Base-by-base conservation (phyloP, 2,888 invertebrate genomes). In the Spicauda simplicius region DNA sequence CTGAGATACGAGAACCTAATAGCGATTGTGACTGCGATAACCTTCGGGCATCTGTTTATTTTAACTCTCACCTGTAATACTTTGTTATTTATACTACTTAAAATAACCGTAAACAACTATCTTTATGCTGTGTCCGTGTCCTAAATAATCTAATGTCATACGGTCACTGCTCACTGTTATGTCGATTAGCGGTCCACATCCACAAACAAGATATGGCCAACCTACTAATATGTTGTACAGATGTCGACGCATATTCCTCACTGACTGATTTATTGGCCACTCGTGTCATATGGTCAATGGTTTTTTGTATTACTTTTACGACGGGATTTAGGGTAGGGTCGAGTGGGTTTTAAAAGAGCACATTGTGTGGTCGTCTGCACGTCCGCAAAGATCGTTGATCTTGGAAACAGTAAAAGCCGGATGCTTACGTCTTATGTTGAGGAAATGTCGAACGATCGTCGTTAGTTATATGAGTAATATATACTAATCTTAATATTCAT, bases 251-350 rank as follows among this genome's bases (percentile, higher is more conserved):
- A 75, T 61, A 80, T 77, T 70, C 63, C 71, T 73, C 58, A 77
- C 73, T 76, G 80, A 82, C 74, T 81, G 86, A 89, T 89, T 87
- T 89, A 88, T 85, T 76, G 79, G 69, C 70, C 75, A 72, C 74
- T 74, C 67, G 71, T 73, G 72, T 71, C 76, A 74, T 74, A 55
- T 71, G 74, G 74, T 68, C 71, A 69, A 62, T 48, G 72, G 72
- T 50, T 76, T 83, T 84, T 83, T 81, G 48, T 25, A 5, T 72
- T 73, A 65, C 70, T 77, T 84, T 83, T 81, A 83, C 74, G 80
- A 77, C 78, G 68, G 74, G 25, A 5, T 69, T 73, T 62, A 70
- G 76, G 74, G 70, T 73, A 63, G 57, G 56, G 53, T 70, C 41
- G 58, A 66, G 41, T 65, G 25, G 25, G 68, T 68, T 69, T 73